Percentiles rank a stretch among this genome's conserved stretches.
Evolutionary conservation across 2,797 vertebrate species (phyloP).

Genomic region (Gambusia yucatana): DNA sequence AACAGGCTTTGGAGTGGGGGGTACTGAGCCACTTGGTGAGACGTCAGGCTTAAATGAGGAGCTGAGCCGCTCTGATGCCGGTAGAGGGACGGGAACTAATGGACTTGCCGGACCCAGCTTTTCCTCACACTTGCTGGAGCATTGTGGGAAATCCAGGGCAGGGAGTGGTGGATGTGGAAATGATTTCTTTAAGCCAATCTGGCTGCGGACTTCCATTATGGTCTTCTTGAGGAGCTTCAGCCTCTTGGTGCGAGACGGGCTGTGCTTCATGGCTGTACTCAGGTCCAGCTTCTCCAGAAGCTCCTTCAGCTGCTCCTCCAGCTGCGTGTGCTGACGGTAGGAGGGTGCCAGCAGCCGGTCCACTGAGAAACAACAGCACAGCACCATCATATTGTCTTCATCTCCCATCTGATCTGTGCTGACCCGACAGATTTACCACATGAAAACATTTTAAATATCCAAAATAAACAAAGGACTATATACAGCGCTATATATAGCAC

Average conservation of each 20-base stretch:
- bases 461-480: too few species aligned
- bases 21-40: slow-evolving; percentile 86
- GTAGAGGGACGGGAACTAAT: slow-evolving; percentile 68
- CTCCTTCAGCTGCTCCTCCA: slow-evolving; percentile 91
- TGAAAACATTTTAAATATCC: too few species aligned
- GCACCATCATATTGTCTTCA: not conserved
- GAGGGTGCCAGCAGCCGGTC: slow-evolving; percentile 91
- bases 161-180: slow-evolving; percentile 48
- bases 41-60: slow-evolving; percentile 83
- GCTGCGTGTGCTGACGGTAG: slow-evolving; percentile 86
- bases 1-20: slow-evolving; percentile 86
- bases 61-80: slow-evolving; percentile 90
- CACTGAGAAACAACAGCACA: slow-evolving; percentile 78
- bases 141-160: slow-evolving; percentile 29
- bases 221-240: slow-evolving; percentile 94
- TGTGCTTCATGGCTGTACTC: slow-evolving; percentile 93
- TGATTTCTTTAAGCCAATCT: slow-evolving; percentile 86
- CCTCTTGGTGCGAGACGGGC: slow-evolving; percentile 94
- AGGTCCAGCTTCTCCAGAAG: slow-evolving; percentile 94
- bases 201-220: slow-evolving; percentile 88
- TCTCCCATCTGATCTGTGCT: too few species aligned
- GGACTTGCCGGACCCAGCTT: slow-evolving; percentile 50
- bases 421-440: too few species aligned
- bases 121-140: slow-evolving; percentile 76
- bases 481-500: too few species aligned